phyloP scores from a whole-genome alignment of 2,888 invertebrate genomes.

The Antitype chi region DNA sequence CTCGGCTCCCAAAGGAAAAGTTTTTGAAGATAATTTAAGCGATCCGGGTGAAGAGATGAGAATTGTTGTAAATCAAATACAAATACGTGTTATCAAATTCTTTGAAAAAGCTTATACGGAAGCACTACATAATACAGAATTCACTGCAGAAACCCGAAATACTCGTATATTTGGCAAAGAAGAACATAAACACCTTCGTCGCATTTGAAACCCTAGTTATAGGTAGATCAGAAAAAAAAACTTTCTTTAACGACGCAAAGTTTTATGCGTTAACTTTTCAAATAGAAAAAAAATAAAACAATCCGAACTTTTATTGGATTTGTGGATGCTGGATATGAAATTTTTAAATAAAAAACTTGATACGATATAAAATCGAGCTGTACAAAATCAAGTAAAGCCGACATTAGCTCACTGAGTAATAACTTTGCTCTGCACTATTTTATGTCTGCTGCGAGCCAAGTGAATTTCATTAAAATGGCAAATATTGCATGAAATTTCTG shows the following conservation, averaged over 20 bases:
- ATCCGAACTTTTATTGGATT: conserved; percentile 40
- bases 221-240: not conserved
- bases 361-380: conserved; percentile 61
- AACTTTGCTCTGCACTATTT: conserved; percentile 59
- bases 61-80: conserved; percentile 16
- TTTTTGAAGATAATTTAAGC: conserved; percentile 26
- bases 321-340: conserved; percentile 21
- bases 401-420: conserved; percentile 61
- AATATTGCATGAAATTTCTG: conserved; percentile 64
- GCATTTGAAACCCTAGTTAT: not conserved
- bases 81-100: not conserved
- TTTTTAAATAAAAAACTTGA: conserved; percentile 54
- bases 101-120: not conserved
- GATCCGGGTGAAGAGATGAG: not conserved
- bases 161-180: not conserved
- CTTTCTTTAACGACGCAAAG: conserved; percentile 16
- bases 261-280: conserved; percentile 36
- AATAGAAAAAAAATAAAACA: conserved; percentile 40
- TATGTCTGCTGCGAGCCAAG: conserved; percentile 63
- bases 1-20: conserved; percentile 28
- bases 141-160: not conserved
- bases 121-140: not conserved
- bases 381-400: conserved; percentile 56
- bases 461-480: conserved; percentile 67
- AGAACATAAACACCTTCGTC: not conserved